A percentile compares a stretch with the other conserved stretches of the same genome.
Conservation (phyloP, 2,888 invertebrate genomes). For the Lepidochitona cinerea region DNA sequence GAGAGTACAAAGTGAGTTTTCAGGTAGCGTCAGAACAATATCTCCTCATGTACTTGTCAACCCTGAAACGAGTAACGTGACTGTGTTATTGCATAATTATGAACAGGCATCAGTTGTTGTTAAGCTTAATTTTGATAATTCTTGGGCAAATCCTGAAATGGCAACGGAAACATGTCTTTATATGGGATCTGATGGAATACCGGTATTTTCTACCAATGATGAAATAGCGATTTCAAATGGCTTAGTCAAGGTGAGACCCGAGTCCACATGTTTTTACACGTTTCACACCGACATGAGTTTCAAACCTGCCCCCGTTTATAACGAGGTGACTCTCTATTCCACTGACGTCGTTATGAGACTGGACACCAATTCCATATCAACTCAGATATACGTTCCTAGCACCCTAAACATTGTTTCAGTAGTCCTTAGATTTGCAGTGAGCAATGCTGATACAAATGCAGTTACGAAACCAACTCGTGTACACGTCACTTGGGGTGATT, state of each 20-base stretch:
- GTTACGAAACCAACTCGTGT: background rate
- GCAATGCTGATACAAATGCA: background rate
- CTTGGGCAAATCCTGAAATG: background rate
- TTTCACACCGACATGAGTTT: background rate
- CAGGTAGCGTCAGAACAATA: conserved; percentile 1
- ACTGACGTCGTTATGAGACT: background rate
- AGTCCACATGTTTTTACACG: background rate
- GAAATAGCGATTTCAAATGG: background rate
- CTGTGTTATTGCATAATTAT: background rate
- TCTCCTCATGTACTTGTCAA: conserved; percentile 4
- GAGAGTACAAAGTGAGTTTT: background rate
- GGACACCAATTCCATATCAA: background rate
- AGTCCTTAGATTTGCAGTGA: conserved; percentile 1
- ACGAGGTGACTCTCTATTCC: conserved; percentile 1
- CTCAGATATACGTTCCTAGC: background rate
- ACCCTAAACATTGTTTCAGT: background rate
- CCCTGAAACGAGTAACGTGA: background rate
- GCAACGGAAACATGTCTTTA: background rate
- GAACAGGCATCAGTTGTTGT: background rate
- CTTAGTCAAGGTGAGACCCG: background rate
- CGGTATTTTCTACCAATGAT: background rate
- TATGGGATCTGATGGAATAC: background rate
- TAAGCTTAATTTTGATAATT: background rate
- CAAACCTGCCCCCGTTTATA: background rate
- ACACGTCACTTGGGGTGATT: background rate